These are phyloP conservation scores for Paraplagusia blochii DNA, from an alignment of 2,113 vertebrate species.

Conservation along the genomic window DNA sequence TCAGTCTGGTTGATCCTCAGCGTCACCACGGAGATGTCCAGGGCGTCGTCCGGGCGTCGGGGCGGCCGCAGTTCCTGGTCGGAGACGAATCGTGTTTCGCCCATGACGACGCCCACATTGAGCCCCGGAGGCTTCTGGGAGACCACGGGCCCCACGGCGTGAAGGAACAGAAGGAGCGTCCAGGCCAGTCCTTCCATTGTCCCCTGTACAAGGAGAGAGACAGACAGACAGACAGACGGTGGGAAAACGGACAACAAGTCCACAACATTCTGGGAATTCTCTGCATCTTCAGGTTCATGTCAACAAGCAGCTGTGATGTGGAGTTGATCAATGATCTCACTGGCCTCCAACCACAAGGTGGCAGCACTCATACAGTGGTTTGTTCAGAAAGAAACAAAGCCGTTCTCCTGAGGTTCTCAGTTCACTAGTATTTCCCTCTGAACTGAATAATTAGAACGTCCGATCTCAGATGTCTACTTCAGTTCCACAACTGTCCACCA, in stretches of 20 bases:
- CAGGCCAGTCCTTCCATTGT: slow-evolving; percentile 85
- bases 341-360: no score
- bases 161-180: slow-evolving; percentile 83
- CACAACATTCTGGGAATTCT: neutral
- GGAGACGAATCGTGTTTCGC: slow-evolving; percentile 81
- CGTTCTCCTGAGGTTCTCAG: no score
- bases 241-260: neutral
- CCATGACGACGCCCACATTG: slow-evolving; percentile 90
- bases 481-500: no score
- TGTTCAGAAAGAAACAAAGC: no score
- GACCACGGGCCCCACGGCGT: slow-evolving; percentile 75
- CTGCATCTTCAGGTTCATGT: no score
- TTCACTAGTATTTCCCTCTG: no score
- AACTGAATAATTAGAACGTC: no score
- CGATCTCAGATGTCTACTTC: no score
- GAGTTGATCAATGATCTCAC: no score
- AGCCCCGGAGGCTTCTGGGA: slow-evolving; percentile 86
- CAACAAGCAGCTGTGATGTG: no score
- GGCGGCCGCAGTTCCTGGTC: slow-evolving; percentile 83
- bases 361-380: no score
- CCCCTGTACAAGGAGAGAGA: slow-evolving; percentile 39
- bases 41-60: slow-evolving; percentile 79
- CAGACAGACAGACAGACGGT: no score
- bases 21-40: slow-evolving; percentile 86
- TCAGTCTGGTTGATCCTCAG: slow-evolving; percentile 92